These are phyloP conservation scores for Phaonia tiefii DNA, from an alignment of 2,888 invertebrate genomes.

Conservation along the genomic window DNA sequence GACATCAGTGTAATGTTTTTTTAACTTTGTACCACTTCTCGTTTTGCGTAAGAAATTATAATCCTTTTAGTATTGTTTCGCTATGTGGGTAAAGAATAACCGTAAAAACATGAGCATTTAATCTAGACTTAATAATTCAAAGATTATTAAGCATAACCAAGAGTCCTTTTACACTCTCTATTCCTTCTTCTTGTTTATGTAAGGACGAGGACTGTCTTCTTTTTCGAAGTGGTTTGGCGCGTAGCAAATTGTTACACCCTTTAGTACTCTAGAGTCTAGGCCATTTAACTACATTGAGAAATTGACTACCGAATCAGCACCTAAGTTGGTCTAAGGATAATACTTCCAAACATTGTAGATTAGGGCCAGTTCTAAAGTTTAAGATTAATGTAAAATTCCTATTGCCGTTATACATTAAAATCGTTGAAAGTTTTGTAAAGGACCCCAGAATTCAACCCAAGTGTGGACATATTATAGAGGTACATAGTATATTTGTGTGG, in stretches of 20 bases:
- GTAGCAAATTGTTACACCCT: slow-evolving; percentile 18
- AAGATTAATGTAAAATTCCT: too few relatives aligned
- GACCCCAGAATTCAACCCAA: not conserved
- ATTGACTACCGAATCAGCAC: slow-evolving; percentile 29
- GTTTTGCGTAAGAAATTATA: not conserved
- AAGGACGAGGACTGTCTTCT: not conserved
- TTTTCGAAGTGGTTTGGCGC: not conserved
- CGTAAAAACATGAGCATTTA: slow-evolving; percentile 52
- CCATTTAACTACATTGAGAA: slow-evolving; percentile 37
- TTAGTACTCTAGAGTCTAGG: not conserved
- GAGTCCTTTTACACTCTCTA: slow-evolving; percentile 23
- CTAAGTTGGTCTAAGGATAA: slow-evolving; percentile 11
- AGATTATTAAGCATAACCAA: slow-evolving; percentile 55
- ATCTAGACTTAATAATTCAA: slow-evolving; percentile 63
- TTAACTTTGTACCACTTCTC: slow-evolving; percentile 37
- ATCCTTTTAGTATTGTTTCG: too few relatives aligned
- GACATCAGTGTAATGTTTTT: too few relatives aligned
- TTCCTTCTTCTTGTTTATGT: too few relatives aligned
- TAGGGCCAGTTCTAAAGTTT: too few relatives aligned
- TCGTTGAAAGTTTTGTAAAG: slow-evolving; percentile 1
- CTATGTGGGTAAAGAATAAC: slow-evolving; percentile 16
- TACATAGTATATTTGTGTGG: too few relatives aligned
- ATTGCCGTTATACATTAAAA: too few relatives aligned
- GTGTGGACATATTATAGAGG: too few relatives aligned
- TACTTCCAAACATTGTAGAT: too few relatives aligned